Base-by-base conservation (phyloP, 2,113 vertebrate genomes). In the Brachypodius melanocephalos region DNA sequence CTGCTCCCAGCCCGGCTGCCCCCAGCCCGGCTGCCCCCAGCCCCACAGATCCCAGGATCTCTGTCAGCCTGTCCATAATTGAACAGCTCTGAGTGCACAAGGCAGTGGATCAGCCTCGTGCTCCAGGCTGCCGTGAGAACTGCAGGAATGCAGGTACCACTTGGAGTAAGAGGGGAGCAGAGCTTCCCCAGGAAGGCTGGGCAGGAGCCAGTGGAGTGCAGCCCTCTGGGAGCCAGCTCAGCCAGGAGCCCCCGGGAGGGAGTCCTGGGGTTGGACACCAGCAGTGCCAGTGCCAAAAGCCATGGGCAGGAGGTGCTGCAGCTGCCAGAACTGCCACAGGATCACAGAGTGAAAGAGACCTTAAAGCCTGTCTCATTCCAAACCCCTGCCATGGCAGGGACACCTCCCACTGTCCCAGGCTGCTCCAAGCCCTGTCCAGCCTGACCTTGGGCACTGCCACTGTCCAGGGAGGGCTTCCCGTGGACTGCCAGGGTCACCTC, bases 21-120 rank as follows among this genome's bases (percentile, higher is more conserved):
- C 29, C 43, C 83, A 22, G 63, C 74, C 74, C 85, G 13, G 19
- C 43, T 62, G 57, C 28, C 15, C 43, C 65, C 85, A 24, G 63
- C 52, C 22, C 20, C 14, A 5, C 1, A 1, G 15, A 38, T 10
- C 3, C 32, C 51, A 31, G 32, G 73, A 52, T 58, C 18, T 12
- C 34, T 22, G 66, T 45, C 87, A 78, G 73, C 45, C 80, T 63
- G 75, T 2, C 8, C 69, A 49, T 22, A 58, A 93, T 8, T 34
- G 36, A 94, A 6, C 1, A 54, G 55, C 63, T 14, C 2, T 5
- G 71, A 21, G 59, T 28, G 75, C 51, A 26, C 1, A 17, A 12
- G 0, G 5, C 25, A 6, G 34, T 0, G 42, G 42, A 12, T 5
- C 29, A 84, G 43, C 11, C 76, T 11, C 0, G 0, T 5, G 22